These are phyloP conservation scores for Turnix velox DNA, from an alignment of 2,113 vertebrate genomes.

Conservation along the genomic window DNA sequence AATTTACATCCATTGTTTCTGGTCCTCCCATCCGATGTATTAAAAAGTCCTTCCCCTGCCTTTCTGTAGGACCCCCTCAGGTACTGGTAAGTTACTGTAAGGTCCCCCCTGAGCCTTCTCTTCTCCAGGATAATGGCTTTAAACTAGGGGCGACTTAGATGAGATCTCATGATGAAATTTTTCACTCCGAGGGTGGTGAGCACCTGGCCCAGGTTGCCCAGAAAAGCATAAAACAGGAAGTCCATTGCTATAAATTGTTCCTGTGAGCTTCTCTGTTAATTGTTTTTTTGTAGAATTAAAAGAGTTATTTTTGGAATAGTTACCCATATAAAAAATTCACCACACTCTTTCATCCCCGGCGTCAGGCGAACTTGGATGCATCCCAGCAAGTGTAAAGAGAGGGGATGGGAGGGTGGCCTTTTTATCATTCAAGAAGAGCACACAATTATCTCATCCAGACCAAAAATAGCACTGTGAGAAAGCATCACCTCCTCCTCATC, in stretches of 20 bases:
- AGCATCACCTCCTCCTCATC: background rate
- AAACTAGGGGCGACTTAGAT: too few relatives aligned
- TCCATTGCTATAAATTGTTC: background rate
- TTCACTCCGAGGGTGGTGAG: too few relatives aligned
- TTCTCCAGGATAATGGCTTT: too few relatives aligned
- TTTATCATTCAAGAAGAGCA: background rate
- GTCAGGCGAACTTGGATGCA: background rate
- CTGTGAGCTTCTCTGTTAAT: background rate
- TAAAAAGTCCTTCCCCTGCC: too few relatives aligned
- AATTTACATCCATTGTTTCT: too few relatives aligned
- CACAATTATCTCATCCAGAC: background rate
- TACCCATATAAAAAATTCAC: background rate
- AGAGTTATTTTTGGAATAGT: background rate
- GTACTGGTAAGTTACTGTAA: too few relatives aligned
- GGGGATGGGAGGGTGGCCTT: background rate
- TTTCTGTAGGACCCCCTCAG: too few relatives aligned
- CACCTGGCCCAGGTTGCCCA: too few relatives aligned
- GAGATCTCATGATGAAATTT: too few relatives aligned
- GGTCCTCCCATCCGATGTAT: too few relatives aligned
- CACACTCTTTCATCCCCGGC: background rate
- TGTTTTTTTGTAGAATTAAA: background rate
- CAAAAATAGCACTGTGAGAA: background rate
- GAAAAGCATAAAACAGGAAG: background rate
- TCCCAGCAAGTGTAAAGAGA: accelerated
- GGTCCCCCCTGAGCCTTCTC: too few relatives aligned